Conservation (phyloP, 2,113 vertebrate genomes). For the Hemichromis elongatus region DNA sequence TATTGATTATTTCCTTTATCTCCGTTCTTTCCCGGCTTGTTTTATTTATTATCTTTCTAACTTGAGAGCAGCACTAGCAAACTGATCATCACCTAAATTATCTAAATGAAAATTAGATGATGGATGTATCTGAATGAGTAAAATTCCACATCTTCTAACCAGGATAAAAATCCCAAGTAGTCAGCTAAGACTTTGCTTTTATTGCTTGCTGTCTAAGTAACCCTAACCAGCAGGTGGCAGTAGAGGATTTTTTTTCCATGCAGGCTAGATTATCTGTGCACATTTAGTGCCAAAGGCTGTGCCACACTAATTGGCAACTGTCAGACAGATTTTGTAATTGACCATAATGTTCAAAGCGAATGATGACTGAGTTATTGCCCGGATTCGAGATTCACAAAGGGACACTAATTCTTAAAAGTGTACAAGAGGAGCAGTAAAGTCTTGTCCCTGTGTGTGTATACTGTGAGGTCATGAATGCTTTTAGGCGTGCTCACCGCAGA, state of each 20-base stretch:
- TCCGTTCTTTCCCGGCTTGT: not conserved
- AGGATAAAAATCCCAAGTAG: not conserved
- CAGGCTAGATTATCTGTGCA: not conserved
- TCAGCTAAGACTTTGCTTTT: not conserved
- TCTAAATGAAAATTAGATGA: not conserved
- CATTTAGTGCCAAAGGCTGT: not conserved
- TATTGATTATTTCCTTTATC: not conserved
- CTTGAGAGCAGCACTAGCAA: not conserved
- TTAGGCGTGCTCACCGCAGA: conserved; percentile 19
- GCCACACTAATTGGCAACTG: conserved; percentile 7
- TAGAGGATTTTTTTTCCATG: conserved; percentile 51
- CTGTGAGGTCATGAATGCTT: conserved; percentile 30
- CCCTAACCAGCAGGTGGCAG: conserved; percentile 70
- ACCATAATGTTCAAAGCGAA: conserved; percentile 18
- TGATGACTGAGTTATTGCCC: not conserved
- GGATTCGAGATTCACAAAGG: not conserved
- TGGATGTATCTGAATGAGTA: not conserved
- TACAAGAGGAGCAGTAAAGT: not conserved
- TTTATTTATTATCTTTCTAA: not conserved
- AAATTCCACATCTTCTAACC: not conserved
- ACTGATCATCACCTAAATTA: not conserved
- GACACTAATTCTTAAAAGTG: not conserved
- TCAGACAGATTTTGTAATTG: conserved; percentile 34
- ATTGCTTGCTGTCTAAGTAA: not conserved
- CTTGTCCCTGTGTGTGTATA: not conserved